A percentile compares a stretch with the other conserved stretches of the same genome.
These are phyloP conservation scores for Picathartes gymnocephalus DNA, from an alignment of 2,113 vertebrate genomes.

Conservation along the genomic window DNA sequence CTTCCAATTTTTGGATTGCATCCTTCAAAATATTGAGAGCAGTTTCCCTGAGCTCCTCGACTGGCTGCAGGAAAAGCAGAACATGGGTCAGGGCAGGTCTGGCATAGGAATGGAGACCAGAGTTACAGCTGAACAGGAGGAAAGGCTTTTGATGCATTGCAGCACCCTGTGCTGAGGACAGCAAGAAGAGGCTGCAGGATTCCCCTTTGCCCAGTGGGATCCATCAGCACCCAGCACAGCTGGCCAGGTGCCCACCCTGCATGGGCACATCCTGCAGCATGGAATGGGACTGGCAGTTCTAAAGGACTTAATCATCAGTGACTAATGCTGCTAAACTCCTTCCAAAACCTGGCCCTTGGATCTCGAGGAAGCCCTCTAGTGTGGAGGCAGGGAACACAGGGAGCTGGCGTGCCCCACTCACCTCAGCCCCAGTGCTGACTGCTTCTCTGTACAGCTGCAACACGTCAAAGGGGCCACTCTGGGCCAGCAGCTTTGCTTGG, in stretches of 20 bases:
- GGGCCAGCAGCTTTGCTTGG: constrained; percentile 79
- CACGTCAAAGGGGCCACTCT: constrained; percentile 74
- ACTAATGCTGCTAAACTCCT: neutral
- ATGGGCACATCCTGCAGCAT: neutral
- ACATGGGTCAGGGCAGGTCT: neutral
- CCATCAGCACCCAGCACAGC: neutral
- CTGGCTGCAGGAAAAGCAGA: constrained; percentile 57
- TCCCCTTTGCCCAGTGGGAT: neutral
- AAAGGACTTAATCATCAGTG: neutral
- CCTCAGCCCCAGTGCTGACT: constrained; percentile 76
- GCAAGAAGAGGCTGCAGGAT: neutral
- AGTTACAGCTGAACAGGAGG: neutral
- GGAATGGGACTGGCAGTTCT: neutral
- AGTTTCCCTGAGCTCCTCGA: constrained; percentile 61
- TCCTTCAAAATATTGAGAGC: constrained; percentile 57
- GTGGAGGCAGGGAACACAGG: neutral
- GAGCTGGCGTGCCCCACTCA: neutral
- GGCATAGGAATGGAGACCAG: neutral
- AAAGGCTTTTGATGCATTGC: neutral
- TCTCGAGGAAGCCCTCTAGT: fast-evolving
- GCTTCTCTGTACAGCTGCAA: constrained; percentile 82
- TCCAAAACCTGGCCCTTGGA: neutral
- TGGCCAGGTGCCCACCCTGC: neutral
- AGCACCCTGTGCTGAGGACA: neutral
- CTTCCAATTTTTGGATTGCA: constrained; percentile 6